Conservation (phyloP, 2,888 invertebrate genomes). For the Eutolmus rufibarbis region DNA sequence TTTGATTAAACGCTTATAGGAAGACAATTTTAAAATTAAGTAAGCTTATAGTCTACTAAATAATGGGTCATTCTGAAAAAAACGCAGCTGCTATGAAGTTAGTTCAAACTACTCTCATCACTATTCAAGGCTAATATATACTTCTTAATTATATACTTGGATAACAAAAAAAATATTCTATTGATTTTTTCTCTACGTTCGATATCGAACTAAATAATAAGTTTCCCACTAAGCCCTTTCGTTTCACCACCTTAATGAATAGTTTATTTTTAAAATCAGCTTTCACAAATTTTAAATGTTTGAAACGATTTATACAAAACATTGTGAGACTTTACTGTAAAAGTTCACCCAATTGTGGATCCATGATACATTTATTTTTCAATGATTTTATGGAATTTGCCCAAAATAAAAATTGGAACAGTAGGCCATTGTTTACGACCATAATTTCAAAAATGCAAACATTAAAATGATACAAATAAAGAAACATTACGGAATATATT, state of each 20-base stretch:
- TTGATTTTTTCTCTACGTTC: background rate
- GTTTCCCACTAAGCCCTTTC: background rate
- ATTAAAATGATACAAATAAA: too few relatives aligned
- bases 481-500: too few relatives aligned
- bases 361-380: too few relatives aligned
- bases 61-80: background rate
- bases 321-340: too few relatives aligned
- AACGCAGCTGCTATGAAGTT: background rate
- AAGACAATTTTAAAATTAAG: too few relatives aligned
- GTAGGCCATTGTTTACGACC: too few relatives aligned
- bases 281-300: background rate
- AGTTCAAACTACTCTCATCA: background rate
- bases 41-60: background rate
- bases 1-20: background rate
- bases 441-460: too few relatives aligned
- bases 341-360: too few relatives aligned
- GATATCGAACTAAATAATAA: background rate
- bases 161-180: background rate
- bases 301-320: too few relatives aligned
- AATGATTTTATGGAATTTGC: too few relatives aligned
- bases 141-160: background rate
- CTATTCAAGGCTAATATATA: background rate
- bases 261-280: background rate
- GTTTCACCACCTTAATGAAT: background rate
- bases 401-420: too few relatives aligned